phyloP scores from a whole-genome alignment of 2,113 vertebrate species.

The Symphodus melops region DNA sequence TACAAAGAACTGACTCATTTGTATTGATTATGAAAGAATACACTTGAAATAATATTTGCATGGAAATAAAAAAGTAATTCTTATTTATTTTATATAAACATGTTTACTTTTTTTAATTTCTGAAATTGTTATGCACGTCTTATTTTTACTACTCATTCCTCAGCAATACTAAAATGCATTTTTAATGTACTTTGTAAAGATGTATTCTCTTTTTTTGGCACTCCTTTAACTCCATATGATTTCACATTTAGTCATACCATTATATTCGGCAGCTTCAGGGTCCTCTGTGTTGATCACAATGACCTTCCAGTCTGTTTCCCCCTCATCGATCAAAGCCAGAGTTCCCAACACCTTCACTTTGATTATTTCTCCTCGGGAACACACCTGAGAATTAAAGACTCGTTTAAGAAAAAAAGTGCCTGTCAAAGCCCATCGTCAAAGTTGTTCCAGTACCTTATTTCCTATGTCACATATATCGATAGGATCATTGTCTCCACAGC shows the following conservation, averaged over 20 bases:
- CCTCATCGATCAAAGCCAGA: slow-evolving; percentile 93
- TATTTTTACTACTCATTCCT: not conserved
- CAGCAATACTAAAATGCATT: not conserved
- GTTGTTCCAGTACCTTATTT: slow-evolving; percentile 85
- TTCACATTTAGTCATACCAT: slow-evolving; percentile 73
- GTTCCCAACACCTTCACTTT: slow-evolving; percentile 92
- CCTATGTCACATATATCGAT: slow-evolving; percentile 97
- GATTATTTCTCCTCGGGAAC: slow-evolving; percentile 88
- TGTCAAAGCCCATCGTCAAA: not conserved
- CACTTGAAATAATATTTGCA: no score
- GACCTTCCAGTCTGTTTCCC: slow-evolving; percentile 97
- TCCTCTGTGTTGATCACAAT: slow-evolving; percentile 94
- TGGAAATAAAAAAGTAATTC: no score
- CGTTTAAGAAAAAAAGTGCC: not conserved
- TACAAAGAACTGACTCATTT: no score
- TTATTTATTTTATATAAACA: no score
- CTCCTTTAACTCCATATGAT: not conserved
- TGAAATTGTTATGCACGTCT: no score
- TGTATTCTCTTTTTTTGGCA: not conserved
- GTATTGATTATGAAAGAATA: no score
- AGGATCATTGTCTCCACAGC: slow-evolving; percentile 95
- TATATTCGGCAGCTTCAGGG: slow-evolving; percentile 88
- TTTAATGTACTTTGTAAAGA: not conserved
- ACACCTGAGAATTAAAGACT: slow-evolving; percentile 82
- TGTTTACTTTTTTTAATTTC: no score